Percentiles rank a stretch among this genome's conserved stretches.
phyloP scores from a whole-genome alignment of 23 tunicate species.

The Trididemnum clinides region DNA sequence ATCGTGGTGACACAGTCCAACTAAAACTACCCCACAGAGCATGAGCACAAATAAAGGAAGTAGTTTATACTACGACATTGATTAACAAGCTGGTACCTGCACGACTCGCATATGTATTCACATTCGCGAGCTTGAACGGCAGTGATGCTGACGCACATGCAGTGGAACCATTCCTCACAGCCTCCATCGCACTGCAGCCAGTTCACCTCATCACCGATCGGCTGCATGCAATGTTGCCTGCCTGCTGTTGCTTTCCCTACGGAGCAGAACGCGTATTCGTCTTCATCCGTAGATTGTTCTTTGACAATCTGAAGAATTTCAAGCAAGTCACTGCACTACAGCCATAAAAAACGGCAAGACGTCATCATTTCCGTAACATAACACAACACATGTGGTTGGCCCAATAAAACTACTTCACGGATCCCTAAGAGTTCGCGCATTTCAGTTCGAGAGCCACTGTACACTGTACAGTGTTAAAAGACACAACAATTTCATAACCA shows the following conservation, averaged over 20 bases:
- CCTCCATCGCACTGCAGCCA: slow-evolving; percentile 97
- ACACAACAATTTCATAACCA: neutral
- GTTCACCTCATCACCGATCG: slow-evolving; percentile 86
- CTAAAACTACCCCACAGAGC: too few relatives aligned
- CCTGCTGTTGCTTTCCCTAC: slow-evolving; percentile 53
- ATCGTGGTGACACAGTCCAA: too few relatives aligned
- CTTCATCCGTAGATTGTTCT: slow-evolving; percentile 47
- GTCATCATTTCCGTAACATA: too few relatives aligned
- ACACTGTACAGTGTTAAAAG: too few relatives aligned
- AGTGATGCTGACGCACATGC: slow-evolving; percentile 75
- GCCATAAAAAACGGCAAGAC: too few relatives aligned
- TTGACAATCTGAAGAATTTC: neutral
- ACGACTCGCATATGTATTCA: slow-evolving; percentile 76
- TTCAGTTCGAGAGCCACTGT: too few relatives aligned
- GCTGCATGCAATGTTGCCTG: slow-evolving; percentile 51
- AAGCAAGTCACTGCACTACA: too few relatives aligned
- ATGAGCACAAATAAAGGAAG: too few relatives aligned
- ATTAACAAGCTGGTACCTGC: slow-evolving; percentile 50
- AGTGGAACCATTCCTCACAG: slow-evolving; percentile 95
- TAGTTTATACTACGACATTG: too few relatives aligned
- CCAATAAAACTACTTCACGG: too few relatives aligned
- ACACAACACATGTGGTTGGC: too few relatives aligned
- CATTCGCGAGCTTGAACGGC: slow-evolving; percentile 72
- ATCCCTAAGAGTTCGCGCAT: too few relatives aligned
- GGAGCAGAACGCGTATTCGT: slow-evolving; percentile 86